Conservation (phyloP, 2,888 invertebrate species). For the Eilema caniola region DNA sequence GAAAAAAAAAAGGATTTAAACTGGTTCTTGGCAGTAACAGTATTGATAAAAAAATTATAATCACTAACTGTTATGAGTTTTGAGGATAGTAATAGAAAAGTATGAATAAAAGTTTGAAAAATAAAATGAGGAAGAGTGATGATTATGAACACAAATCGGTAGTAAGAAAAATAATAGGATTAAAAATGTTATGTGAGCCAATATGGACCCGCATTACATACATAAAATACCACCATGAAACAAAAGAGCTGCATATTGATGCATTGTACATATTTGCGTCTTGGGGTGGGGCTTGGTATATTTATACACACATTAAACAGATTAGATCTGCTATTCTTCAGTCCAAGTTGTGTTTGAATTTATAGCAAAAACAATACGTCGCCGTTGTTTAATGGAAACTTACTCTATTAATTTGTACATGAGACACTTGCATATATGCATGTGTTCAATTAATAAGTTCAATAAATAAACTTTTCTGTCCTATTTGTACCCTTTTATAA, state of each 20-base stretch:
- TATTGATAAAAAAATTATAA: no score
- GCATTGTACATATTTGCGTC: not conserved
- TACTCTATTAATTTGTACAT: not conserved
- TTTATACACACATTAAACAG: not conserved
- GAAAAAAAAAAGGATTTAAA: no score
- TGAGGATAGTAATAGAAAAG: no score
- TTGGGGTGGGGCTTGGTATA: not conserved
- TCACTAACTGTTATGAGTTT: no score
- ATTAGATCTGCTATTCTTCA: not conserved
- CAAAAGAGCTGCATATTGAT: not conserved
- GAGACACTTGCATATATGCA: not conserved
- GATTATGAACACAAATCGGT: no score
- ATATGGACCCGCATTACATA: no score
- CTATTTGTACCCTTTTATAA: not conserved
- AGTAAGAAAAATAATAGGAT: no score
- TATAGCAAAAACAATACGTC: not conserved
- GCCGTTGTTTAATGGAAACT: not conserved
- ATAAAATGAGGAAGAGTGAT: no score
- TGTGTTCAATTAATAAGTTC: not conserved
- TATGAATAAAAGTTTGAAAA: no score
- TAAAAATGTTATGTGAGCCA: no score
- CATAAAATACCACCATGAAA: not conserved
- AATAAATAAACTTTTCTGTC: not conserved
- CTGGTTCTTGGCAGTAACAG: no score
- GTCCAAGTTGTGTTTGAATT: not conserved